Evolutionary conservation across 2,797 vertebrate genomes (phyloP), one percentile per base, ranked within the genome.

Genomic region (Pteropus rufus): DNA sequence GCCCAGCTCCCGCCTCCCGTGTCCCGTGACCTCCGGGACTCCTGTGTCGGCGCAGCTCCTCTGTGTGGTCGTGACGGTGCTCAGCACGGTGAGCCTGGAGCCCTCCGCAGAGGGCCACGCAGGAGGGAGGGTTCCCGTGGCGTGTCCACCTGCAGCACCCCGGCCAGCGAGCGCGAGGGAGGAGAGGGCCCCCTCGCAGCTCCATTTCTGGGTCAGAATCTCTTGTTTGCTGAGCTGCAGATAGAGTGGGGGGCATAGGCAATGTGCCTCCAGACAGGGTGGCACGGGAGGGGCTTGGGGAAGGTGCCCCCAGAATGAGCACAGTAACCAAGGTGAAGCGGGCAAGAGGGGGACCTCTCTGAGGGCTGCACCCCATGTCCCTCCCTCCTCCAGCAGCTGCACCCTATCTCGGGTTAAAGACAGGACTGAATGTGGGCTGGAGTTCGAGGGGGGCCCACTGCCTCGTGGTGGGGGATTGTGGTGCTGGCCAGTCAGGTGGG

Each of bases 31-130:
- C 77, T 86, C 52, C 26, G 19, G 88, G 65, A 39, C 9, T 65
- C 76, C 67, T 73, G 26, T 41, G 39, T 73, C 16, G 7, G 67
- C 60, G 65, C 87, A 1, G 31, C 26, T 56, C 56, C 46, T 87
- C 72, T 80, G 52, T 49, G 79, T 79, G 60, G 93, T 84, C 86
- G 90, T 85, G 44, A 29, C 87, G 93, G 60, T 75, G 76, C 44
- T 95, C 75, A 84, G 85, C 88, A 36, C 36, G 36, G 36, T 36
- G 36, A 36, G 76, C 94, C 91, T 77, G 41, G 6, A 41, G 81
- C 67, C 8, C 85, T 93, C 86, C 52, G 7, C 2, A 44, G 86
- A 89, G 69, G 21, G 34, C 64, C 44, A 36, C 44, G 2, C 44
- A 12, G 44, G 10, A 46, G 44, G n/a, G 19, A 72, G 39, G 31